Evolutionary conservation across 2,888 invertebrate species (phyloP), one percentile per base, ranked within the genome.

Genomic region (Choreutis nemorana): DNA sequence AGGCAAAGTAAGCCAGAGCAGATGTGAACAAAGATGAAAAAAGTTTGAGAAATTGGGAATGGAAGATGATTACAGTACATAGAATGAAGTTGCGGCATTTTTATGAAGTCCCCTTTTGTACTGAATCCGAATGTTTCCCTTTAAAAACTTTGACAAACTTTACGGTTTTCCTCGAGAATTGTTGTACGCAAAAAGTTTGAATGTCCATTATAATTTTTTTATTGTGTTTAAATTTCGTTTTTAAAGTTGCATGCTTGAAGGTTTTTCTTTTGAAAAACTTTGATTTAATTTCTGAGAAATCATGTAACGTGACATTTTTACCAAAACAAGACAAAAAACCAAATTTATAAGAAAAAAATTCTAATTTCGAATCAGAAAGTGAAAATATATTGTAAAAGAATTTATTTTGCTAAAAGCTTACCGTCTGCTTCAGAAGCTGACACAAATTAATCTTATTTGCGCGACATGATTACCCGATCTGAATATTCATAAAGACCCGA

Each of bases 21-120:
- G 77, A 75, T 75, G 73, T 63, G 68, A 61, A 71, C 65, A 66
- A 58, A 75, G 64, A 75, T 75, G 77, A 77, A 77, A 77, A 77
- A 77, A 75, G 67, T 77, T 75, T 60, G 46, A 47, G 55, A 62
- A 63, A 71, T 70, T 66, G 62, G 59, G 53, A 68, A 66, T 65
- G 59, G 60, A 45, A 62, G 66, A 77, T 73, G 70, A 75, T 77
- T 73, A 73, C 72, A 61, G 68, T 70, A 70, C 71, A 64, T 49
- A 55, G 61, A 75, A 73, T 72, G 64, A 61, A 70, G 71, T 67
- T 55, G 65, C 57, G 59, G 61, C 57, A 47, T 67, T 73, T 70
- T 75, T 75, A 73, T 72, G 66, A 66, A 71, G 54, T 66, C 62
- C 41, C 61, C 48, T 72, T n/a, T 71, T 71, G 70, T 70, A 60